phyloP scores from a whole-genome alignment of 2,113 vertebrate species.

The human (Homo sapiens) region DNA sequence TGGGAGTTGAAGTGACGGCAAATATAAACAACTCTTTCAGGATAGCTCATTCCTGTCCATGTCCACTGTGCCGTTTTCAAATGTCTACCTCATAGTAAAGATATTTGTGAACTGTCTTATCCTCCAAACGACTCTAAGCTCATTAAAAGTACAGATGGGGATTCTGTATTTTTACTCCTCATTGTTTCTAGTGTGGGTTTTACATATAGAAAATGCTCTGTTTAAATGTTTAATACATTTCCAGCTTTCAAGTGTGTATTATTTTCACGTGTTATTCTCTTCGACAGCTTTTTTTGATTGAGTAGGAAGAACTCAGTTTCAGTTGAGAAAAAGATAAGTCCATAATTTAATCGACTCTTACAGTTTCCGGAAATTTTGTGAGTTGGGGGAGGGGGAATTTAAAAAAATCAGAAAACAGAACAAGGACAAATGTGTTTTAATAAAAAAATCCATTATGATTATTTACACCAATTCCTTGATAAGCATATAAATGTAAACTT shows the following conservation, averaged over 20 bases:
- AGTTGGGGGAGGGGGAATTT: neutral
- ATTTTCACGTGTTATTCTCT: neutral
- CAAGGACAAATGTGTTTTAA: constrained; percentile 64
- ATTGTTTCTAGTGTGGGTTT: neutral
- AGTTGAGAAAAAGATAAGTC: neutral
- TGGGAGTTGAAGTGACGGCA: neutral
- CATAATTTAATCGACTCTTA: neutral
- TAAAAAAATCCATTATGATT: constrained; percentile 85
- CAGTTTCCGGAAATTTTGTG: neutral
- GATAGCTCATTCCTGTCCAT: neutral
- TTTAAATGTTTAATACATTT: neutral
- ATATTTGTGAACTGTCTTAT: neutral
- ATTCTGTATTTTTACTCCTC: neutral
- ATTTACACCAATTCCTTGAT: constrained; percentile 83
- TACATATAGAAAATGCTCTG: neutral
- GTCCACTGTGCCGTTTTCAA: neutral
- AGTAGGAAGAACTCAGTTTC: neutral
- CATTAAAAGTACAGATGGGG: neutral
- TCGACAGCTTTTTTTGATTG: neutral
- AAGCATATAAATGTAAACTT: constrained; percentile 90
- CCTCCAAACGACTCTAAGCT: neutral
- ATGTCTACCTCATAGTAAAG: neutral
- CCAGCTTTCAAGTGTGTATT: neutral
- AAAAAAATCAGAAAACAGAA: neutral
- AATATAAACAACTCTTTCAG: neutral